A percentile compares a stretch with the other conserved stretches of the same genome.
phyloP scores from a whole-genome alignment of 2,113 vertebrate species.

The Cheilinus undulatus region DNA sequence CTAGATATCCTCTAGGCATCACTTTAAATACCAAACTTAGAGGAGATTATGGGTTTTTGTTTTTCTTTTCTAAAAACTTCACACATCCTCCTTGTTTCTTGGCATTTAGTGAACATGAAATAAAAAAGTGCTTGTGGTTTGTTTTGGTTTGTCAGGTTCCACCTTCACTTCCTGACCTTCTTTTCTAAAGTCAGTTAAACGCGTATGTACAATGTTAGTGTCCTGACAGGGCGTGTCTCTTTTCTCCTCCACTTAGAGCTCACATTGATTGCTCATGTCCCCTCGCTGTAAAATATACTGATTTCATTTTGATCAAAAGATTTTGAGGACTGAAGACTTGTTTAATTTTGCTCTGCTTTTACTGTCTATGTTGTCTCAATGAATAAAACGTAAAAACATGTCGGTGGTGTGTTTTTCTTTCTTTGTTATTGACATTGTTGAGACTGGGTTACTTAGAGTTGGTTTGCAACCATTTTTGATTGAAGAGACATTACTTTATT shows the following conservation, averaged over 20 bases:
- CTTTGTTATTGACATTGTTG: background rate
- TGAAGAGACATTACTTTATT: too few relatives aligned
- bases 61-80: constrained; percentile 66
- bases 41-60: constrained; percentile 56
- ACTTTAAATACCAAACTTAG: constrained; percentile 66
- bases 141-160: constrained; percentile 76
- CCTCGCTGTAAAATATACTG: constrained; percentile 77
- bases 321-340: constrained; percentile 77
- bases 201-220: constrained; percentile 80
- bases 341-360: constrained; percentile 79
- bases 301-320: constrained; percentile 70
- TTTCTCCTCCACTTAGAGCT: constrained; percentile 68
- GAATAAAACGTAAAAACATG: constrained; percentile 77
- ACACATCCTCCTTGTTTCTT: constrained; percentile 68
- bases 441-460: too few relatives aligned
- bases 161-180: constrained; percentile 57
- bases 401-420: constrained; percentile 4
- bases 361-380: constrained; percentile 79
- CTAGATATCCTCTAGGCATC: constrained; percentile 60
- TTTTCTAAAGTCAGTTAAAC: constrained; percentile 48
- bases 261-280: constrained; percentile 63
- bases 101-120: constrained; percentile 71
- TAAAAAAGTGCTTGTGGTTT: constrained; percentile 76
- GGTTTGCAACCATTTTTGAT: too few relatives aligned
- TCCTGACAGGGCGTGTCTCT: constrained; percentile 56